Percentiles rank a stretch among this genome's conserved stretches.
These are phyloP conservation scores for Ptychadena robeensis DNA, from an alignment of 2,797 vertebrate genomes.

Conservation along the genomic window DNA sequence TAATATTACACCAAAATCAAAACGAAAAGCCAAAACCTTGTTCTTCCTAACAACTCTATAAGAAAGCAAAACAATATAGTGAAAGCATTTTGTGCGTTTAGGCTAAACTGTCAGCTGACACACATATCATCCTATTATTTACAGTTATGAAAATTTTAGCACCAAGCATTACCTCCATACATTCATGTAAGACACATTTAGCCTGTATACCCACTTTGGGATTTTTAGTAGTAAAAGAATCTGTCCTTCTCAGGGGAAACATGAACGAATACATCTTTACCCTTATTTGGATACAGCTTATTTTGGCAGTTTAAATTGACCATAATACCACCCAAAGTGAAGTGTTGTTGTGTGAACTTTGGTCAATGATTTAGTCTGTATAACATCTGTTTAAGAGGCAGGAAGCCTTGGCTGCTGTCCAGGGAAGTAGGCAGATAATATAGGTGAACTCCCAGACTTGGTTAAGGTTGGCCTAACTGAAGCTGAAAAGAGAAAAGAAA, in stretches of 20 bases:
- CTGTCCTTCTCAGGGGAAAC: not conserved
- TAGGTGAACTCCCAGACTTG: slow-evolving; percentile 53
- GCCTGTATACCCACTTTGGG: not conserved
- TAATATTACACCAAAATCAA: not conserved
- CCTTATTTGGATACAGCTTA: slow-evolving; percentile 45
- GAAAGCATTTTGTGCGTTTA: not conserved
- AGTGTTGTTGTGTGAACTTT: slow-evolving; percentile 21
- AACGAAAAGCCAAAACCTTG: not conserved
- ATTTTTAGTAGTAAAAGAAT: not conserved
- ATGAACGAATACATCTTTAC: not conserved
- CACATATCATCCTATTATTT: not conserved
- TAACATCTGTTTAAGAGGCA: slow-evolving; percentile 14
- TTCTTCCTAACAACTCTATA: not conserved
- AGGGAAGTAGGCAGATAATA: slow-evolving; percentile 48
- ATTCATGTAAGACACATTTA: not conserved
- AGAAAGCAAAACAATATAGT: not conserved
- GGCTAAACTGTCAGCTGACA: not conserved
- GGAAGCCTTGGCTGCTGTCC: slow-evolving; percentile 40
- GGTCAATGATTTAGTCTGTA: not conserved
- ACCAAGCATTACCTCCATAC: not conserved
- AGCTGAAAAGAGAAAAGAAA: not conserved
- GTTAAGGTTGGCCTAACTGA: slow-evolving; percentile 15
- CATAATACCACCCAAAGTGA: slow-evolving; percentile 3
- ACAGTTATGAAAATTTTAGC: slow-evolving; percentile 7
- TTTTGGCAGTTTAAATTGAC: slow-evolving; percentile 45